Evolutionary conservation across 2,888 invertebrate species (phyloP), one percentile per base, ranked within the genome.

Genomic region (Diarsia mendica): DNA sequence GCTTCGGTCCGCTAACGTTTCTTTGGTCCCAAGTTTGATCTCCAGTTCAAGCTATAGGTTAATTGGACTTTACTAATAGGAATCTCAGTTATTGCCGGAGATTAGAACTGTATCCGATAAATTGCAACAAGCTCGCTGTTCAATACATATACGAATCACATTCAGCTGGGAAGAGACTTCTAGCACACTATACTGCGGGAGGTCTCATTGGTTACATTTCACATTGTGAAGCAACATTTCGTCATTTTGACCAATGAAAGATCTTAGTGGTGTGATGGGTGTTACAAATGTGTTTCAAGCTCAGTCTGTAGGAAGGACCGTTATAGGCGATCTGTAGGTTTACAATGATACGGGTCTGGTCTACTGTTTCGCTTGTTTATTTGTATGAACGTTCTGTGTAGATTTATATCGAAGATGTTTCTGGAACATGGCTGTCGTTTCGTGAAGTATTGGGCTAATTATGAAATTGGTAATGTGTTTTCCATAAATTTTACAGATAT

Each of bases 51-150:
- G 48, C 77, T 71, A 65, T 53, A 82, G 83, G 83, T 83, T 83
- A 83, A 85, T 83, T 83, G 83, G 85, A 85, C 70, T 77, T 73
- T 77, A 83, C 77, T 85, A 82, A 83, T 85, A 85, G 77, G 83
- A 82, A 83, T 83, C 83, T 85, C 73, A 85, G 85, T 77, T 83
- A 85, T 85, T 67, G 70, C 77, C 33, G 51, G 69, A 83, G 86
- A 79, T 83, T 76, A 83, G 75, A 79, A 67, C 70, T 58, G 79
- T 75, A 78, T 78, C 70, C 79, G 72, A 82, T 85, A 83, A 85
- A 85, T 72, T 85, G 83, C 83, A 83, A 75, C 83, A 83, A 78
- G 79, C 75, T 51, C n/a, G 48, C 72, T 72, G 69, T n/a, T 72
- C 68, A 64, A 33, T 78, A 75, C 70, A 70, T 72, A 69, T 65